phyloP scores from a whole-genome alignment of 2,888 invertebrate genomes.

The Pseudoips prasinana region DNA sequence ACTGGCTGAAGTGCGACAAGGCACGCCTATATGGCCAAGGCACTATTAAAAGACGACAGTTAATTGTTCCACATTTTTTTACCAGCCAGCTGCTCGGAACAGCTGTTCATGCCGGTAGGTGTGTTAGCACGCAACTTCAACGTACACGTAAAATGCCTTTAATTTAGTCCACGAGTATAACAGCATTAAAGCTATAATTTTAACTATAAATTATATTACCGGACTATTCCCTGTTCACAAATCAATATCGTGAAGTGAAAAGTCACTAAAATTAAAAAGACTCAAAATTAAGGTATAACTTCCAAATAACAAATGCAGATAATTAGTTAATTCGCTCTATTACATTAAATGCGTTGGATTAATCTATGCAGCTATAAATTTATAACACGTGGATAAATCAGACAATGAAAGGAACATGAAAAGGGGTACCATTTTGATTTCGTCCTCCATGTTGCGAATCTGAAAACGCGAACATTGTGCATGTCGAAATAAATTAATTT shows the following conservation, averaged over 20 bases:
- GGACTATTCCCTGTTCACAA: too few species aligned
- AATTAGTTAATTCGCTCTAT: too few species aligned
- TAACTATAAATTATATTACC: too few species aligned
- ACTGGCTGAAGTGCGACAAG: constrained; percentile 49
- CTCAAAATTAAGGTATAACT: too few species aligned
- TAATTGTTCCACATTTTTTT: constrained; percentile 75
- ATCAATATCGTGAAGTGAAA: too few species aligned
- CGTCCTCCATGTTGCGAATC: constrained; percentile 80
- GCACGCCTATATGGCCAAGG: constrained; percentile 45
- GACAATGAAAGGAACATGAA: constrained; percentile 54
- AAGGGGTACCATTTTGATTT: constrained; percentile 80
- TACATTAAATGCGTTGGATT: too few species aligned
- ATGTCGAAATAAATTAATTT: constrained; percentile 25
- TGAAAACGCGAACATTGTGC: constrained; percentile 69
- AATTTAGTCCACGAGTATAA: neutral
- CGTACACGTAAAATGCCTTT: neutral
- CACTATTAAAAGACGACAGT: constrained; percentile 60
- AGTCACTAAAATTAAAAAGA: too few species aligned
- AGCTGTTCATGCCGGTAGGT: constrained; percentile 74
- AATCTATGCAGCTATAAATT: too few species aligned
- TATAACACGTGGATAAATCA: constrained; percentile 42
- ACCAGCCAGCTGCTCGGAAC: constrained; percentile 75
- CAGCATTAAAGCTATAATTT: too few species aligned
- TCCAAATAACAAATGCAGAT: too few species aligned
- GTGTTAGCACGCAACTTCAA: constrained; percentile 23